These are phyloP conservation scores for Nemopilema nomurai DNA, from an alignment of 30 jellyfish, hydroid and myxozoan genomes.

Conservation along the genomic window DNA sequence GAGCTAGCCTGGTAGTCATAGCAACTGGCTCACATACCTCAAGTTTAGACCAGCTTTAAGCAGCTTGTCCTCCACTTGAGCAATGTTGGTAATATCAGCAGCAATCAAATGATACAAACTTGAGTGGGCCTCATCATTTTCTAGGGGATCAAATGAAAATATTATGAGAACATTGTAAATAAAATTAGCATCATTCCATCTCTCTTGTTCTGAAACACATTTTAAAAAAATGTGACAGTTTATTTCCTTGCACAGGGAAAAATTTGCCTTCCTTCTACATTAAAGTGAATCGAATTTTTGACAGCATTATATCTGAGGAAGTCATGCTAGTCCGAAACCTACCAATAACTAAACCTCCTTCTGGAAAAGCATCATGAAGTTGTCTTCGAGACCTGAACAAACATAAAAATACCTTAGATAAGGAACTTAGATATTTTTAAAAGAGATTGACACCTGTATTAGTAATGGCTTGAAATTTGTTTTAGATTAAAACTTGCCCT, in stretches of 20 bases:
- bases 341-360: conserved; percentile 82
- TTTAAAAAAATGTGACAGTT: too few species aligned
- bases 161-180: background rate
- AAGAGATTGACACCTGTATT: too few species aligned
- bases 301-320: too few species aligned
- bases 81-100: conserved; percentile 70
- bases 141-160: conserved; percentile 1
- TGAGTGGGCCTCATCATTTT: conserved; percentile 68
- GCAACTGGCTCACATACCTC: too few species aligned
- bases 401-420: background rate
- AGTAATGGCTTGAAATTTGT: too few species aligned
- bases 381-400: conserved; percentile 69
- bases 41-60: conserved; percentile 71
- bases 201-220: background rate
- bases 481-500: too few species aligned
- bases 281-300: too few species aligned
- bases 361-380: conserved; percentile 84
- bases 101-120: conserved; percentile 81
- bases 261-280: too few species aligned
- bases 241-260: too few species aligned
- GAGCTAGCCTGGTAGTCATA: too few species aligned
- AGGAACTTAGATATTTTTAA: too few species aligned
- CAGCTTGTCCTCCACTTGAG: conserved; percentile 55
- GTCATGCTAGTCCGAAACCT: background rate
- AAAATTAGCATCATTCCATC: background rate